These are phyloP conservation scores for Copidosoma aretas DNA, from an alignment of 2,888 invertebrate species.

Conservation along the genomic window DNA sequence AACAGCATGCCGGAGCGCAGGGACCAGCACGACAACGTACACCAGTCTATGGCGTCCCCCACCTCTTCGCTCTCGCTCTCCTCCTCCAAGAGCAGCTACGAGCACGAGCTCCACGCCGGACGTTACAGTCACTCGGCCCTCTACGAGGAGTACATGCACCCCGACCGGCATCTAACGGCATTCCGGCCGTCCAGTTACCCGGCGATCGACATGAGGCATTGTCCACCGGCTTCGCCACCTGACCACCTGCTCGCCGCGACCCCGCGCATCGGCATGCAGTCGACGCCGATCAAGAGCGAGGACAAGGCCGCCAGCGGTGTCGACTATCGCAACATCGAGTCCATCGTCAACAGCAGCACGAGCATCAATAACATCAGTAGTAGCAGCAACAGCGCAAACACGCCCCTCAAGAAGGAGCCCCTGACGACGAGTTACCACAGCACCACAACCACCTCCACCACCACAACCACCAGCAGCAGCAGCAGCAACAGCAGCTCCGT, in stretches of 20 bases:
- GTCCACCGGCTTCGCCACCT: conserved; percentile 48
- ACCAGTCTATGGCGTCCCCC: conserved; percentile 13
- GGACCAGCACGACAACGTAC: conserved; percentile 42
- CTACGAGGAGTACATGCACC: conserved; percentile 49
- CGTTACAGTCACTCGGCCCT: conserved; percentile 49
- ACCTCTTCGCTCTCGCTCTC: conserved; percentile 26
- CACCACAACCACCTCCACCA: conserved; percentile 60
- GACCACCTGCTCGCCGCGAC: conserved; percentile 46
- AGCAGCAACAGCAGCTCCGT: conserved; percentile 2
- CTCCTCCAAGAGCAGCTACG: conserved; percentile 36
- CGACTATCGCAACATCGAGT: conserved; percentile 60
- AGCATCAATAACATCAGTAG: conserved; percentile 13
- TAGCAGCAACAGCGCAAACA: conserved; percentile 19
- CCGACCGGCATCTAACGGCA: conserved; percentile 42
- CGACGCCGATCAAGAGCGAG: conserved; percentile 58
- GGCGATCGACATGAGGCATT: conserved; percentile 28
- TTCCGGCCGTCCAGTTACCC: conserved; percentile 29
- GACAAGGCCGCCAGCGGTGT: conserved; percentile 49
- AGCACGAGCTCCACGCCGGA: conserved; percentile 32
- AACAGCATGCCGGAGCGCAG: conserved; percentile 50
- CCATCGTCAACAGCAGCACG: conserved; percentile 55
- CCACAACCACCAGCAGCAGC: conserved; percentile 36
- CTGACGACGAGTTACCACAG: conserved; percentile 50
- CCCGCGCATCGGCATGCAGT: conserved; percentile 55
- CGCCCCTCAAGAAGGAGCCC: conserved; percentile 54